Base-by-base conservation (phyloP, 1,140 invertebrate species). In the Drosophila subobscura region DNA sequence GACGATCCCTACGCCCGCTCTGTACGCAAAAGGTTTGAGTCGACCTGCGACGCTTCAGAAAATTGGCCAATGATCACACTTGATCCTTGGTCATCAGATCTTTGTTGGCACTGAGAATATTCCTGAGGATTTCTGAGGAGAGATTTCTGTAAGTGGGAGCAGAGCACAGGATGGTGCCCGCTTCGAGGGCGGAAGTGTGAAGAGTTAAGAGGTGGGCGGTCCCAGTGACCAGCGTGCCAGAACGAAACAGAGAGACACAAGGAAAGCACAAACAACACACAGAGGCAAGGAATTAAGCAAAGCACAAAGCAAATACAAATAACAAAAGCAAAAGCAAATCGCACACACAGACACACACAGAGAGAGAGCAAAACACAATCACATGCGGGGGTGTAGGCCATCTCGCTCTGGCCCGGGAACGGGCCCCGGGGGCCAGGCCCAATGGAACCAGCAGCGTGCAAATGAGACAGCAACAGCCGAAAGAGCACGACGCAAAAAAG, bases 311-410 rank as follows among this genome's bases (percentile, higher is more conserved):
- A 51, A 22, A 44, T 8, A 33, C 16, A 53, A 56, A 8, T 12
- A 37, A 37, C 73, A 77, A 68, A 60, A 60, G 64, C 73, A 74
- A 86, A 77, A 80, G 61, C 68, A 65, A 64, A 66, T 40, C 64
- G 59, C 70, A 72, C 73, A 75, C 70, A 68, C 58, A 78, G 20
- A 58, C 58, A 25, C 52, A 60, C 22, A 49, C 33, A 71, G 20
- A 45, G 33, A 49, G 53, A 65, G 41, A 52, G 16, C 47, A 10
- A 54, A 10, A 49, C 16, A 50, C 37, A 56, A 33, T 49, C 46
- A 53, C 53, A 54, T 78, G 81, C 74, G 81, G 83, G 81, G 83
- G 81, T 63, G 81, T 71, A 42, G 52, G 68, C 73, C 59, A 50
- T 81, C 81, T 51, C 59, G 61, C 50, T 86, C 41, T 53, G 16